Conservation (phyloP, 2,797 vertebrate genomes). For the Hydrocynus forskahlii region DNA sequence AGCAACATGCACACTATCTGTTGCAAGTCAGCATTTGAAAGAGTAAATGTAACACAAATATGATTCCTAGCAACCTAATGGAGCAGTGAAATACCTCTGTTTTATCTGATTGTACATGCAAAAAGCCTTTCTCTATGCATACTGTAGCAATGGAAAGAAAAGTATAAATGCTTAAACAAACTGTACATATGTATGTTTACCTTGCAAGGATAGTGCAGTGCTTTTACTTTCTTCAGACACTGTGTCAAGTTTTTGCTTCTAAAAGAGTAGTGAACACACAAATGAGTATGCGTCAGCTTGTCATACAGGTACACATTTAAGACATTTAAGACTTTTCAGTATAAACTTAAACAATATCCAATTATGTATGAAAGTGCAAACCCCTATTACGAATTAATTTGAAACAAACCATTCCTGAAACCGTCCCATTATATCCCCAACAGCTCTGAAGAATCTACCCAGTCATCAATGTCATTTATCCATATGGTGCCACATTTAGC, state of each 20-base stretch:
- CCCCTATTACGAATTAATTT: background rate
- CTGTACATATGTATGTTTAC: constrained; percentile 60
- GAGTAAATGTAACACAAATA: constrained; percentile 10
- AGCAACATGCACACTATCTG: background rate
- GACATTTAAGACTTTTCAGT: no score
- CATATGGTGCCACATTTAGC: constrained; percentile 1
- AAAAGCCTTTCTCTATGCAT: background rate
- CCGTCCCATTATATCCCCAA: background rate
- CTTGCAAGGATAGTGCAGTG: constrained; percentile 79
- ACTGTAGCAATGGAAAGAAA: background rate
- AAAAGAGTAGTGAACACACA: constrained; percentile 56
- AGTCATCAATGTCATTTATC: constrained; percentile 12
- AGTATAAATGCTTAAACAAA: background rate
- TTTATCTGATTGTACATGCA: background rate
- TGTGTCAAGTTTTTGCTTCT: constrained; percentile 79
- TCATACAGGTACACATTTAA: background rate
- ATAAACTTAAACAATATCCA: no score
- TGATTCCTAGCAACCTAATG: background rate
- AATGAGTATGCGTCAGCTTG: background rate
- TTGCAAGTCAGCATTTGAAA: constrained; percentile 29
- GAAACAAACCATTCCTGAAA: background rate
- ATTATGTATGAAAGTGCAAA: no score
- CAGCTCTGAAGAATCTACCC: background rate
- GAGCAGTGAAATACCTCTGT: background rate
- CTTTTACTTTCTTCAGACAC: constrained; percentile 75